A percentile compares a stretch with the other conserved stretches of the same genome.
Evolutionary conservation across 2,797 vertebrate genomes (phyloP).

Genomic region (Notolepis coatsorum): DNA sequence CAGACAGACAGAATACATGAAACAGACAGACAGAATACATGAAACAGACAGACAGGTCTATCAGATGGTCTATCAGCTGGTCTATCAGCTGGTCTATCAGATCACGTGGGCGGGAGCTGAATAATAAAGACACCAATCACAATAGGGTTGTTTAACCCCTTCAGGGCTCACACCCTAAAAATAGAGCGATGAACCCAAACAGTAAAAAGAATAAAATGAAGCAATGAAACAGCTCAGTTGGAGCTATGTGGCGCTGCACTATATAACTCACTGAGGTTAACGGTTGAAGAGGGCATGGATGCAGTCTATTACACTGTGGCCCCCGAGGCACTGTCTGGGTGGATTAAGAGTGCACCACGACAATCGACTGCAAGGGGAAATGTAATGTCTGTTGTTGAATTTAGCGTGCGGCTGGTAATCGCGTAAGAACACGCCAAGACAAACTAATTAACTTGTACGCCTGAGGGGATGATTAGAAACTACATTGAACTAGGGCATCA

Average conservation of each 20-base stretch:
- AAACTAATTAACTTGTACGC: conserved; percentile 4
- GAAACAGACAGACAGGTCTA: neutral
- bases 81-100: neutral
- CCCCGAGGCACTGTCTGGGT: too few relatives aligned
- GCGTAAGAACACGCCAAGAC: neutral
- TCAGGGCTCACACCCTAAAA: too few relatives aligned
- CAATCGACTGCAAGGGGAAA: too few relatives aligned
- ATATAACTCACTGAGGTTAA: neutral
- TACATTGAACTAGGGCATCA: conserved; percentile 10
- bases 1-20: too few relatives aligned
- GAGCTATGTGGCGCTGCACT: neutral
- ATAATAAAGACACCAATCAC: neutral
- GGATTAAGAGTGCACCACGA: too few relatives aligned
- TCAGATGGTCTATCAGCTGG: neutral
- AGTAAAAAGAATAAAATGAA: neutral
- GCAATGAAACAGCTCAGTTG: neutral
- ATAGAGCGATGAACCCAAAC: too few relatives aligned
- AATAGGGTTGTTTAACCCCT: too few relatives aligned
- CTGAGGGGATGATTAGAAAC: neutral
- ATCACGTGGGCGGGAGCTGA: neutral
- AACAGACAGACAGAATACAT: neutral
- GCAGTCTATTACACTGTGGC: neutral
- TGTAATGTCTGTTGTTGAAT: too few relatives aligned
- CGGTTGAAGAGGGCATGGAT: neutral
- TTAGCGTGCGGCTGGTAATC: neutral